These are phyloP conservation scores for Fregata magnificens DNA, from an alignment of 2,113 vertebrate species.

Conservation along the genomic window DNA sequence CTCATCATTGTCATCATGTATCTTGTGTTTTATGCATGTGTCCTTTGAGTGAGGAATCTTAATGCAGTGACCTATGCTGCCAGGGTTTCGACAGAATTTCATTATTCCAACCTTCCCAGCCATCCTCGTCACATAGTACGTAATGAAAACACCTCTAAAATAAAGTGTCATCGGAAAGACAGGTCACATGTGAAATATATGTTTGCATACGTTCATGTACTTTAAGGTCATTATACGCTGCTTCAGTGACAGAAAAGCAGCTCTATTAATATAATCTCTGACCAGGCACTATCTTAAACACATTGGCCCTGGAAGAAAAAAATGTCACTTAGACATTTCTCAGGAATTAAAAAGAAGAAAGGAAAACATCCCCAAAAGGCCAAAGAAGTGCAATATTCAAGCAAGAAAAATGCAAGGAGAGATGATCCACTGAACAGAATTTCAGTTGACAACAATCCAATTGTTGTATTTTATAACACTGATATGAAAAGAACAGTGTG, in stretches of 20 bases:
- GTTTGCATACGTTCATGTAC: background rate
- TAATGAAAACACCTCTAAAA: background rate
- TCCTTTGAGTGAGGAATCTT: background rate
- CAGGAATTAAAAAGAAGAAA: background rate
- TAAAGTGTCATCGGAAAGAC: background rate
- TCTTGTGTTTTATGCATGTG: background rate
- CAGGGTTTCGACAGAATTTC: background rate
- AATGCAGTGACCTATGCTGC: background rate
- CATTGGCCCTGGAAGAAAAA: background rate
- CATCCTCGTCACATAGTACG: accelerated
- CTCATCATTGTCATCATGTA: background rate
- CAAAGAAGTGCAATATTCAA: background rate
- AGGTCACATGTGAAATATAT: background rate
- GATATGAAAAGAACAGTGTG: background rate
- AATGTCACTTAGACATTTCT: background rate
- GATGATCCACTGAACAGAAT: background rate
- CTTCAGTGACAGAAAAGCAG: background rate
- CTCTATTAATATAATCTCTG: background rate
- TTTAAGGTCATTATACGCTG: background rate
- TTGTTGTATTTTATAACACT: background rate
- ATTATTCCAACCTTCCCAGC: background rate
- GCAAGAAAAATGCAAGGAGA: background rate
- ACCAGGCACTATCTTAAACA: background rate
- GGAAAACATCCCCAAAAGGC: background rate
- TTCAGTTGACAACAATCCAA: background rate